A percentile compares a stretch with the other conserved stretches of the same genome.
Conservation (phyloP, 2,113 vertebrate species). For the Ellobius talpinus region DNA sequence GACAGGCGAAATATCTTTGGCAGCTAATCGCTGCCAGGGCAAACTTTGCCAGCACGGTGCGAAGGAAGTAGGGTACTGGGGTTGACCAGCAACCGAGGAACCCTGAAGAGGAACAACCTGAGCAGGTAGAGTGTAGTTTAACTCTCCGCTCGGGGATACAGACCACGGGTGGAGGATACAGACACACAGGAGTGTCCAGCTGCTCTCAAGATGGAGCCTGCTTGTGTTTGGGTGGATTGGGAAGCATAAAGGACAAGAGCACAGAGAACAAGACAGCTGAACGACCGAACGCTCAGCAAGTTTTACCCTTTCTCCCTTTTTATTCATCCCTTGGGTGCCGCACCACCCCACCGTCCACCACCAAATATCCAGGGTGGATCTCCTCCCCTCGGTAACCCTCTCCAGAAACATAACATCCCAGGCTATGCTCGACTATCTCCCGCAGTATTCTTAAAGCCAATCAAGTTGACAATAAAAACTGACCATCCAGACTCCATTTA, state of each 20-base stretch:
- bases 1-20: neutral
- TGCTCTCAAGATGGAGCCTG: neutral
- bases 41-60: neutral
- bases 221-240: fast-evolving
- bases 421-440: neutral
- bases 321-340: no score
- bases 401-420: neutral
- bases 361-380: neutral
- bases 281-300: neutral
- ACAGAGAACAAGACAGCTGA: no score
- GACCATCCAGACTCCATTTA: neutral
- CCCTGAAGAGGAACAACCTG: neutral
- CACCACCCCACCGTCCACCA: neutral
- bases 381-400: neutral
- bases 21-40: neutral
- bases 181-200: no score
- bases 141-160: neutral
- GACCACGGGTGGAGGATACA: no score
- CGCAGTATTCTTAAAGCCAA: neutral
- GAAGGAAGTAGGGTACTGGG: neutral
- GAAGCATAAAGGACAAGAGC: neutral
- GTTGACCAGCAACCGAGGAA: neutral
- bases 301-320: neutral
- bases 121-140: no score
- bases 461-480: neutral